Evolutionary conservation across 2,888 invertebrate species (phyloP).

Genomic region (Marasmarcha lunaedactyla): DNA sequence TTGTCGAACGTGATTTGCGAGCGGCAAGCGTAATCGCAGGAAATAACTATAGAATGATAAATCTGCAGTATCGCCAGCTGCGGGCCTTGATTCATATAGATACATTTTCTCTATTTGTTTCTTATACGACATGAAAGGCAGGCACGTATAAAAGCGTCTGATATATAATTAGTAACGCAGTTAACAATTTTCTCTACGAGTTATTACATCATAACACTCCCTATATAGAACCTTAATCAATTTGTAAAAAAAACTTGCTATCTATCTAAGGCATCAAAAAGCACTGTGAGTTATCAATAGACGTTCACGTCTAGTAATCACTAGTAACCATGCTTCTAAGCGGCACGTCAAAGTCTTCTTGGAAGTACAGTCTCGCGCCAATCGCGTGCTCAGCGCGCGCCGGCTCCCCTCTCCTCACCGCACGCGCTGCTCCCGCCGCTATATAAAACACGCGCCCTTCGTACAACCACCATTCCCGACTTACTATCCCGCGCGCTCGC

Average conservation of each 20-base stretch:
- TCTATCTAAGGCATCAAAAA: not conserved
- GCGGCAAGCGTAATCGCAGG: conserved; percentile 49
- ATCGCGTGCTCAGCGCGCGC: conserved; percentile 54
- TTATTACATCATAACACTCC: not conserved
- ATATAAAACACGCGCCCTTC: conserved; percentile 58
- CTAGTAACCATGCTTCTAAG: conserved; percentile 30
- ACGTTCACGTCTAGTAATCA: conserved; percentile 36
- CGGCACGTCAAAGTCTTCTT: conserved; percentile 61
- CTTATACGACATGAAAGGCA: too few species aligned
- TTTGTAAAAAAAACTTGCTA: conserved; percentile 9
- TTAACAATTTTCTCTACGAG: not conserved
- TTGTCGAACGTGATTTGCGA: conserved; percentile 51
- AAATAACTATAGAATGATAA: conserved; percentile 39
- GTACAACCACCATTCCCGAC: conserved; percentile 55
- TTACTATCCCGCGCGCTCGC: conserved; percentile 43
- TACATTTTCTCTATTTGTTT: conserved; percentile 8
- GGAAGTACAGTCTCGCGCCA: conserved; percentile 58
- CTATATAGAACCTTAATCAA: too few species aligned
- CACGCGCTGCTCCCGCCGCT: conserved; percentile 34
- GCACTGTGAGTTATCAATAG: conserved; percentile 32
- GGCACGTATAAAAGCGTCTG: not conserved
- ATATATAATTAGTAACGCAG: not conserved
- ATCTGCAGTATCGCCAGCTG: conserved; percentile 25
- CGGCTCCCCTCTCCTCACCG: conserved; percentile 30
- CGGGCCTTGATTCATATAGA: conserved; percentile 16